These are phyloP conservation scores for Trichogramma evanescens DNA, from an alignment of 2,888 invertebrate species.

Conservation along the genomic window DNA sequence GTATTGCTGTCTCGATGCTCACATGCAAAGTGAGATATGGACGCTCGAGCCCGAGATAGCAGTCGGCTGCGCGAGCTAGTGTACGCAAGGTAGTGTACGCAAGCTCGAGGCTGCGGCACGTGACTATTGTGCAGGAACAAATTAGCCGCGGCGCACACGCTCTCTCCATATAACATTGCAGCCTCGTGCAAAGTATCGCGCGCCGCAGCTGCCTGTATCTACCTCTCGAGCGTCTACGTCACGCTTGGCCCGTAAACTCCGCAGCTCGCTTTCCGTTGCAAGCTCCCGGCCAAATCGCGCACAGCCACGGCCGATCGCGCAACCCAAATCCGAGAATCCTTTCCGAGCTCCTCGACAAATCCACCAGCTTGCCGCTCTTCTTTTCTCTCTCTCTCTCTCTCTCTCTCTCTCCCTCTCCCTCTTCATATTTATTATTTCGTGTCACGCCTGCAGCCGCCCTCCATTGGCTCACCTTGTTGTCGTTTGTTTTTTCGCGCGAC, in stretches of 20 bases:
- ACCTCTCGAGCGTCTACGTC: slow-evolving; percentile 29
- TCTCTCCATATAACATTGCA: slow-evolving; percentile 14
- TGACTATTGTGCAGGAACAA: slow-evolving; percentile 7
- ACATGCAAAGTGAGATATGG: too few species aligned
- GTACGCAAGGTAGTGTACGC: too few species aligned
- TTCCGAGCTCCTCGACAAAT: neutral
- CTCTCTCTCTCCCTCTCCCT: neutral
- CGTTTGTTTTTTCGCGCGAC: too few species aligned
- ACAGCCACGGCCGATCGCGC: neutral
- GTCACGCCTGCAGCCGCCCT: too few species aligned
- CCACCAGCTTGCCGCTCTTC: neutral
- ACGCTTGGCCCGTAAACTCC: slow-evolving; percentile 33
- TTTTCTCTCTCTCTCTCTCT: neutral
- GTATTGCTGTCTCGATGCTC: too few species aligned
- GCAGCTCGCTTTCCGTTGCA: slow-evolving; percentile 16
- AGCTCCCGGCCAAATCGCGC: slow-evolving; percentile 21
- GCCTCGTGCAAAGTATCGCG: slow-evolving; percentile 8
- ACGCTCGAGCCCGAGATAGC: too few species aligned
- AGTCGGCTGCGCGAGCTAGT: too few species aligned
- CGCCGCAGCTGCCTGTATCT: neutral
- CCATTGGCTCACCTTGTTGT: too few species aligned
- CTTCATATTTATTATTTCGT: neutral
- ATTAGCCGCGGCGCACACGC: slow-evolving; percentile 14
- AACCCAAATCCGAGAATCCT: neutral
- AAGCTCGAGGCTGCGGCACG: too few species aligned